Percentiles rank a stretch among this genome's conserved stretches.
phyloP scores from a whole-genome alignment of 2,888 invertebrate genomes.

The Prenolepis imparis region DNA sequence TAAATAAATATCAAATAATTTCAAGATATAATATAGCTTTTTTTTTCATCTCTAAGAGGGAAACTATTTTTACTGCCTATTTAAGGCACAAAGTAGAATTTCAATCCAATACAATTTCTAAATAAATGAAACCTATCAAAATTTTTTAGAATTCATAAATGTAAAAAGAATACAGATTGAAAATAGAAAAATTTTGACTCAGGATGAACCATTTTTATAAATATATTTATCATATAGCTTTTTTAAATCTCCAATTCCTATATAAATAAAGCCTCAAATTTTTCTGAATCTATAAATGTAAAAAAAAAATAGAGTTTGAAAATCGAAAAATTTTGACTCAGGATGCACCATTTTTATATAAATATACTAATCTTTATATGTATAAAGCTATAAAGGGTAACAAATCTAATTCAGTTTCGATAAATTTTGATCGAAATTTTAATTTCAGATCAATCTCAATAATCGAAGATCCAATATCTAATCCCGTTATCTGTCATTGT shows the following conservation, averaged over 20 bases:
- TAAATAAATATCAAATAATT: slow-evolving; percentile 1
- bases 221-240: too few relatives aligned
- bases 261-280: background rate
- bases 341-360: background rate
- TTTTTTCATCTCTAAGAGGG: too few relatives aligned
- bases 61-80: too few relatives aligned
- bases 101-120: too few relatives aligned
- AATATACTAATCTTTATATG: slow-evolving; percentile 4
- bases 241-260: too few relatives aligned
- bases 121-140: background rate
- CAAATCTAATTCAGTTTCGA: slow-evolving; percentile 34
- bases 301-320: background rate
- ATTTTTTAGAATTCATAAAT: too few relatives aligned
- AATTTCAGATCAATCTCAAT: slow-evolving; percentile 16
- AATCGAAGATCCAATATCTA: slow-evolving; percentile 33
- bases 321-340: background rate
- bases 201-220: background rate
- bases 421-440: background rate
- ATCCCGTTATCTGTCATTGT: slow-evolving; percentile 59
- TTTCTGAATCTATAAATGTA: background rate
- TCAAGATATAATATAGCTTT: background rate
- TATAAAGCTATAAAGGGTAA: slow-evolving; percentile 11
- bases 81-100: too few relatives aligned
- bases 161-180: background rate
- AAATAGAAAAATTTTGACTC: background rate